These are phyloP conservation scores for Oryzias dopingdopingensis DNA, from an alignment of 2,797 vertebrate genomes.

Conservation along the genomic window DNA sequence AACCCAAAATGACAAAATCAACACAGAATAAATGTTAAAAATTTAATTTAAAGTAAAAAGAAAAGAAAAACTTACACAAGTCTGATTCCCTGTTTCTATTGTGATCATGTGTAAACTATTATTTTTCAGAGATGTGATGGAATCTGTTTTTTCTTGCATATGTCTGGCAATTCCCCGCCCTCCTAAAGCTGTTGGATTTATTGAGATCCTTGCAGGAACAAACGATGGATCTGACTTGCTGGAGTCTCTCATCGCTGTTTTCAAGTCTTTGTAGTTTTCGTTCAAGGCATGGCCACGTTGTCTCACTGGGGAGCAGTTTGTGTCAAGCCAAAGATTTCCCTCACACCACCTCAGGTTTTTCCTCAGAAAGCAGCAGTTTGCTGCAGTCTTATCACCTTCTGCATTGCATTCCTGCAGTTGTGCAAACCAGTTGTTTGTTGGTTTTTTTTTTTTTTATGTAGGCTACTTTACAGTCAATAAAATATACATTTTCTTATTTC, in stretches of 20 bases:
- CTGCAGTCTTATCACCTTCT: not conserved
- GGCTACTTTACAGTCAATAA: too few species aligned
- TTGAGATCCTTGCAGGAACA: not conserved
- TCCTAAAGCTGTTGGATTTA: not conserved
- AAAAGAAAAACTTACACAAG: not conserved
- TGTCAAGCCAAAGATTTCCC: conserved; percentile 1
- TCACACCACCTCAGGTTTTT: not conserved
- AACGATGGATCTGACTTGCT: not conserved
- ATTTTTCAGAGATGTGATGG: not conserved
- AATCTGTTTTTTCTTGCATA: not conserved
- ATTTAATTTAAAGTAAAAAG: not conserved
- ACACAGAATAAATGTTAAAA: not conserved
- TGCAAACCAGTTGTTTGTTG: not conserved
- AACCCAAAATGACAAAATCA: not conserved
- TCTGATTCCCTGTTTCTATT: not conserved
- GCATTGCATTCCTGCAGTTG: too few species aligned
- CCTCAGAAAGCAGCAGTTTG: not conserved
- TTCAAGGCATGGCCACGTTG: not conserved
- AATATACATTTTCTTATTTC: too few species aligned
- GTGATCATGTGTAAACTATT: too few species aligned
- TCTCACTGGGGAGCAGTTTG: not conserved
- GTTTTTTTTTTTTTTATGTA: not conserved
- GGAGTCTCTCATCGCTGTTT: not conserved
- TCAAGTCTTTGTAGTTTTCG: not conserved
- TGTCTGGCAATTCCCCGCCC: not conserved